Evolutionary conservation across 2,888 invertebrate species (phyloP), one percentile per base, ranked within the genome.

Genomic region (Boloria euphrosyne): DNA sequence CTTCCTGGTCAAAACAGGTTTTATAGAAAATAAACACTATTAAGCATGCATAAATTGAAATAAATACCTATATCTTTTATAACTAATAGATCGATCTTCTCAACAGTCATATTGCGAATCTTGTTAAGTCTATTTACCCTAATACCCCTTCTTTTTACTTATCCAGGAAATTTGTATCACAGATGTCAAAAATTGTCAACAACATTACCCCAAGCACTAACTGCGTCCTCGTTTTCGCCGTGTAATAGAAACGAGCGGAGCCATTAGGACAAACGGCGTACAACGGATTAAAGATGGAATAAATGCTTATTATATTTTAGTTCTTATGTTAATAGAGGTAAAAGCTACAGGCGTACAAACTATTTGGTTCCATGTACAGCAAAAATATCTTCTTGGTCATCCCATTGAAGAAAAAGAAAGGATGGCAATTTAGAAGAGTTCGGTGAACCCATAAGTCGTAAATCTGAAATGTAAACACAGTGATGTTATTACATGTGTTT

Each of bases 301-400:
- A 47, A 65, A 58, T 22, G n/a, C 46, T 65, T 59, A 58, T 55
- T 47, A 43, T 17, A 67, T 58, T 67, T 62, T 67, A 62, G 51
- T 16, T 59, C 59, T 60, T 70, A 70, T 65, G 2, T 7, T 38
- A 43, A 62, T 43, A 47, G 47, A 7, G 4, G 46, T 69, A 69
- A 43, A 65, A 57, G 62, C 62, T 51, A 58, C 53, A 70, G 59
- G 67, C 67, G 71, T 63, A 71, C 49, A 73, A 75, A 75, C 74
- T 75, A 76, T 71, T 74, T 64, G 68, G 66, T 72, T 71, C 71
- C 71, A 73, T 68, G 71, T 70, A 74, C 72, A 73, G 72, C 72
- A 71, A 74, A 78, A 77, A 78, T 76, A 73, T 73, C 66, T 71
- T 67, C 67, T 62, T 71, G 69, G 71, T 65, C 63, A 68, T 68